Evolutionary conservation across 2,797 vertebrate genomes (phyloP), one percentile per base, ranked within the genome.

Genomic region (Myotis vivesi): DNA sequence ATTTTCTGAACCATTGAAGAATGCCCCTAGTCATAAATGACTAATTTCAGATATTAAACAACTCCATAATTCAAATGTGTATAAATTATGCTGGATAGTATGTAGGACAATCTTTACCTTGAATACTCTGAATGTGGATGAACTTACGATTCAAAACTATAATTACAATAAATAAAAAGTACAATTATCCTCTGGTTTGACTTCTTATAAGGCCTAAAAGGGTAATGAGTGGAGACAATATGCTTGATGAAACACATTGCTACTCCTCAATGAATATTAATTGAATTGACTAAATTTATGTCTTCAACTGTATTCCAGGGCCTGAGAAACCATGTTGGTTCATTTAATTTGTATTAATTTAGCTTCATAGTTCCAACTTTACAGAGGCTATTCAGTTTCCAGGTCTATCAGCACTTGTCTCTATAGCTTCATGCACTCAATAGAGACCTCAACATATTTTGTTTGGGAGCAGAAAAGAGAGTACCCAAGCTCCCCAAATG

Each of bases 101-200:
- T 20, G 36, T 57, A 91, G 36, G 82, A 80, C 64, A 88, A 57
- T 92, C 62, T 89, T 89, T 68, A 73, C 25, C 73, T 92, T 89
- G 12, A 90, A 93, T 49, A 20, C 49, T 91, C 33, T 76, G 57
- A 93, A 91, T 71, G 41, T 80, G 57, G 68, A 30, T 88, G 89
- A 94, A 57, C n/a, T 79, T 88, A 93, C 28, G 73, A 72, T 87
- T 80, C 41, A 89, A 93, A 91, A 51, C 49, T 83, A 10, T 94
- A 83, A 96, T 94, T 92, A 95, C 68, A 95, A 69, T 84, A 92
- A 90, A 91, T 86, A 89, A 71, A 94, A 87, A 71, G 77, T 81
- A 23, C 87, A 87, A 95, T 95, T 94, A 95, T 89, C 85, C 44
- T 84, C 69, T 88, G 46, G 71, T 89, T 93, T 88, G 86, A 95